These are phyloP conservation scores for Ryuthela nishihirai DNA, from an alignment of 2,888 invertebrate genomes.

Conservation along the genomic window DNA sequence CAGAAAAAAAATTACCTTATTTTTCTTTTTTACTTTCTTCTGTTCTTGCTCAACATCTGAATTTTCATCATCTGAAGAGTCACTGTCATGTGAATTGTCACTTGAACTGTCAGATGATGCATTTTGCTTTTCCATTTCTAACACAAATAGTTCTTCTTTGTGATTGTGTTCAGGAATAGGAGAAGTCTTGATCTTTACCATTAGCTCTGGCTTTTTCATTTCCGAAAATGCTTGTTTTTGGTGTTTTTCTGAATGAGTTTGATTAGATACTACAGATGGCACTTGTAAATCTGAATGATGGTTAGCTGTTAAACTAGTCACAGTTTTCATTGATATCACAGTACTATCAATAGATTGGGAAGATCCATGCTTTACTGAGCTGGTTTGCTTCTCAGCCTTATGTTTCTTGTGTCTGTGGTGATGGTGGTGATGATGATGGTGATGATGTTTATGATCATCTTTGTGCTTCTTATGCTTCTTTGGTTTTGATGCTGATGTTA, in stretches of 20 bases:
- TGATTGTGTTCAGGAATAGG: conserved; percentile 21
- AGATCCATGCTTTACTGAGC: conserved; percentile 4
- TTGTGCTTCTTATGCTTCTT: conserved; percentile 43
- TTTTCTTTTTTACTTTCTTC: conserved; percentile 27
- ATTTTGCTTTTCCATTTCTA: no score
- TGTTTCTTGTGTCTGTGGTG: conserved; percentile 51
- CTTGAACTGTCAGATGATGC: not conserved
- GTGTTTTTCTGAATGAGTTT: conserved; percentile 5
- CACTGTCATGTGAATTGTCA: conserved; percentile 1
- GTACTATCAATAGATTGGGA: conserved; percentile 8
- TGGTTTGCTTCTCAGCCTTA: conserved; percentile 26
- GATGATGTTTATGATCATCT: conserved; percentile 59
- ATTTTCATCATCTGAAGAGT: conserved; percentile 14
- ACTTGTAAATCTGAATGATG: no score
- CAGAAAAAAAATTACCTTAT: conserved; percentile 15
- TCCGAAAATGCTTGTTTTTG: conserved; percentile 19
- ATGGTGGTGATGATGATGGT: conserved; percentile 61
- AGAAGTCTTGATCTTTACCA: conserved; percentile 40
- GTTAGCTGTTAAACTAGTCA: not conserved
- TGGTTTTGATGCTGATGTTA: conserved; percentile 12
- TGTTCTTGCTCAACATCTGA: conserved; percentile 20
- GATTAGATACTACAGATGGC: not conserved
- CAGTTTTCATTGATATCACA: conserved; percentile 22
- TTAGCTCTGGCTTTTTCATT: conserved; percentile 39
- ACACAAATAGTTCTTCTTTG: no score